Conservation (phyloP, 2,113 vertebrate species). For the Bombycilla garrulus region DNA sequence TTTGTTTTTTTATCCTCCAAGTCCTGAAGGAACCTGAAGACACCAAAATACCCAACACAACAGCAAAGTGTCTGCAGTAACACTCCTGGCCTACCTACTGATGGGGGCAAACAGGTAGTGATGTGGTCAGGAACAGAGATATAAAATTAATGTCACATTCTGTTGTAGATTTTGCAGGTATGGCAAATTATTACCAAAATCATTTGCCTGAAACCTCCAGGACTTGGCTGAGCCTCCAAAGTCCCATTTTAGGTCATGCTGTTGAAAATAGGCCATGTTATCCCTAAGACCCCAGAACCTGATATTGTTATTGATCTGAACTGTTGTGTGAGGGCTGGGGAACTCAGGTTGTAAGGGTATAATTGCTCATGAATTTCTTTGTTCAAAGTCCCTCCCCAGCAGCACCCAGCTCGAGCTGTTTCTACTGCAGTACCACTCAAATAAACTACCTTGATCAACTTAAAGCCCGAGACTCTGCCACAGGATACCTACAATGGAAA, state of each 20-base stretch:
- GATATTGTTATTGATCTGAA: not conserved
- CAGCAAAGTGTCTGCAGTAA: not conserved
- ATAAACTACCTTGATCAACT: not conserved
- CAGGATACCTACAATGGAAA: not conserved
- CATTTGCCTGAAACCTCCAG: not conserved
- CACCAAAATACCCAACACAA: not conserved
- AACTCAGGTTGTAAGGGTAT: not conserved
- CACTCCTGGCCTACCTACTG: fast-evolving
- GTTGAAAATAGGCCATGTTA: not conserved
- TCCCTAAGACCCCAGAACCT: not conserved
- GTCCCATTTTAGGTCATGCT: not conserved
- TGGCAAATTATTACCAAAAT: not conserved
- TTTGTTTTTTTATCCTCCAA: not conserved
- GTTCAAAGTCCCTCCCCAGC: not conserved
- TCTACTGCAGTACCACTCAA: not conserved
- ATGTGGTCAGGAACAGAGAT: not conserved
- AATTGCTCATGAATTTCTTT: not conserved
- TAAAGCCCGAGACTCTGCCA: not conserved
- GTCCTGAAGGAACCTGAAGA: not conserved
- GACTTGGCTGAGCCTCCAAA: not conserved
- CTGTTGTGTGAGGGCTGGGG: not conserved
- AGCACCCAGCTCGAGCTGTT: not conserved
- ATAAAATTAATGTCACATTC: not conserved
- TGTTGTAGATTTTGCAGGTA: not conserved
- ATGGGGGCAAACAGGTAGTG: not conserved